Conservation (phyloP, 2,113 vertebrate species). For the Solenodon paradoxus region DNA sequence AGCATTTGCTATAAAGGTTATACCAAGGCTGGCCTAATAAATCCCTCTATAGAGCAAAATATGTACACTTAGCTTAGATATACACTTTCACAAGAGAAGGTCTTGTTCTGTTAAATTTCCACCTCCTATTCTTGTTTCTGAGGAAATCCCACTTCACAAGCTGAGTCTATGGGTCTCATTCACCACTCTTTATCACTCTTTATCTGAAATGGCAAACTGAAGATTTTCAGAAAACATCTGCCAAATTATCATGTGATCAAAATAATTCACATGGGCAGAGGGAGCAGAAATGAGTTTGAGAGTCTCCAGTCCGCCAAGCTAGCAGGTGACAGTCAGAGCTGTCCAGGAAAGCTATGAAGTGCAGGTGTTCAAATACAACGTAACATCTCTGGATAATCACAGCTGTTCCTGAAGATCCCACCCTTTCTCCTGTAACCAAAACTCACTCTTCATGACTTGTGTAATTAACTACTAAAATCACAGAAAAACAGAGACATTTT, state of each 20-base stretch:
- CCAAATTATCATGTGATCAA: background rate
- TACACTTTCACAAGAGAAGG: background rate
- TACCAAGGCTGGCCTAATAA: background rate
- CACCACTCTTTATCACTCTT: background rate
- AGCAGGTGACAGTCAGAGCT: background rate
- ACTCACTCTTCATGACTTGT: background rate
- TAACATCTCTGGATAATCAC: background rate
- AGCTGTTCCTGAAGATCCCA: background rate
- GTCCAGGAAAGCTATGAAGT: background rate
- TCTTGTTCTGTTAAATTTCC: background rate
- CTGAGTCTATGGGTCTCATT: background rate
- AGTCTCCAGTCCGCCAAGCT: background rate
- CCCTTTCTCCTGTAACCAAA: background rate
- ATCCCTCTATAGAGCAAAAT: background rate
- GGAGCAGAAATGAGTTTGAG: background rate
- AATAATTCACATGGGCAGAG: background rate
- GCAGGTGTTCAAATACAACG: background rate
- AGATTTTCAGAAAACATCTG: background rate
- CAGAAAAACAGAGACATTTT: background rate
- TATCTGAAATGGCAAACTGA: background rate
- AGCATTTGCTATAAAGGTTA: background rate
- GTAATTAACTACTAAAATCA: background rate
- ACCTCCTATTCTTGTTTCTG: background rate
- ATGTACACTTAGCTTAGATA: background rate
- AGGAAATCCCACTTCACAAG: background rate